Evolutionary conservation across 2,888 invertebrate genomes (phyloP), one percentile per base, ranked within the genome.

Genomic region (Mechanitis messenoides): DNA sequence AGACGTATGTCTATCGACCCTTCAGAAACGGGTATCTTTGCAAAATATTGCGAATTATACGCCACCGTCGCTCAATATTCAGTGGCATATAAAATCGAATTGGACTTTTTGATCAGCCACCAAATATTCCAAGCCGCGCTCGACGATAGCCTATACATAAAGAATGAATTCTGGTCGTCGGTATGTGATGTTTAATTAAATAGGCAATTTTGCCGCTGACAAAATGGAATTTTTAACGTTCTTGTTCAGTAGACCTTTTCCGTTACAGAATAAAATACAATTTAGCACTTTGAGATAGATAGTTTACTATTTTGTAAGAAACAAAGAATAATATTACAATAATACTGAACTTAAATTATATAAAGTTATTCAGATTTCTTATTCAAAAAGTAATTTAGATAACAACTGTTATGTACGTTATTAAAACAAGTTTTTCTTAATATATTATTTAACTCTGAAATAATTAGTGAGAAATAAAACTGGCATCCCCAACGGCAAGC

Each of bases 401-500:
- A 42, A 38, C 5, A 38, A 38, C 4, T 7, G 38, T 38, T 4
- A 38, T 38, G 5, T 38, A 7, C 4, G 5, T 38, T 38, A 6
- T 1, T 6, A 6, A 38, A 38, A 7, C 4, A 38, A 38, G 38
- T 38, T 38, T 38, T 38, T 6, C 20, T 20, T 20, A 20, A 35
- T 35, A 35, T 6, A 35, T 5, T 35, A 35, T 35, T 6, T 42
- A 50, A 85, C 83, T 83, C 80, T 80, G 79, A 69, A 65, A 85
- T 81, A 80, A 84, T 79, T 74, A 76, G 74, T 68, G 74, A 74
- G 81, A 84, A 85, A 84, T 83, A 82, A 83, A 80, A 83, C 73
- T 75, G 72, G 75, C 72, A 78, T 80, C 82, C 84, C 85, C 81
- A 76, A 75, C 68, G 68, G 72, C 70, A 74, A 69, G 77, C 76